Percentiles rank a stretch among this genome's conserved stretches.
Evolutionary conservation across 1,140 invertebrate species (phyloP).

Genomic region (Drosophila ercepeae): DNA sequence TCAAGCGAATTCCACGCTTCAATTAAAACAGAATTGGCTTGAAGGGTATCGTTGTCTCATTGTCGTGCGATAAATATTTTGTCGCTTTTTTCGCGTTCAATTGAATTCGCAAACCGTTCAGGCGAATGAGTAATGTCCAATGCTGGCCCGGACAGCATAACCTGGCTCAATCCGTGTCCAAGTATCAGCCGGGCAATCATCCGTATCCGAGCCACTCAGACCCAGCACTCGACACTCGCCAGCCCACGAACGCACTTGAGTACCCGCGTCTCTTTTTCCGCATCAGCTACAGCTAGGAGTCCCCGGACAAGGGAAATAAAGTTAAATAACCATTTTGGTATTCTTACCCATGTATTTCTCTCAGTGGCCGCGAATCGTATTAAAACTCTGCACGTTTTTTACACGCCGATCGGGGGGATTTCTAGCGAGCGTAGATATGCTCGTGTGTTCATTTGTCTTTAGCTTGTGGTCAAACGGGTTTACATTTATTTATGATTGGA

Average conservation of each 20-base stretch:
- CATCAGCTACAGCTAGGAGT: no score
- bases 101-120: constrained; percentile 59
- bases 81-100: constrained; percentile 41
- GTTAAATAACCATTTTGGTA: no score
- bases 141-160: constrained; percentile 31
- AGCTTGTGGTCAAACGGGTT: constrained; percentile 77
- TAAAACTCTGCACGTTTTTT: constrained; percentile 72
- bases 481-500: constrained; percentile 81
- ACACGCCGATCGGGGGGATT: constrained; percentile 68
- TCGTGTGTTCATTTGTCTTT: constrained; percentile 33
- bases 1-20: not conserved
- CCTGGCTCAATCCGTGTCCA: constrained; percentile 13
- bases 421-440: constrained; percentile 38
- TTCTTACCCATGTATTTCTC: no score
- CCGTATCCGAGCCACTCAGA: constrained; percentile 50
- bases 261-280: constrained; percentile 46
- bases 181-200: constrained; percentile 46
- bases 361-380: constrained; percentile 53
- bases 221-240: constrained; percentile 46
- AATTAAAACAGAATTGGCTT: not conserved
- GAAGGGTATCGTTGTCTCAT: constrained; percentile 25
- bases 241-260: constrained; percentile 65
- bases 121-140: constrained; percentile 64
- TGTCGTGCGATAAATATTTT: constrained; percentile 30
- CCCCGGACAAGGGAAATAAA: not conserved